phyloP scores from a whole-genome alignment of 2,113 vertebrate species.

The Macrotis lagotis region DNA sequence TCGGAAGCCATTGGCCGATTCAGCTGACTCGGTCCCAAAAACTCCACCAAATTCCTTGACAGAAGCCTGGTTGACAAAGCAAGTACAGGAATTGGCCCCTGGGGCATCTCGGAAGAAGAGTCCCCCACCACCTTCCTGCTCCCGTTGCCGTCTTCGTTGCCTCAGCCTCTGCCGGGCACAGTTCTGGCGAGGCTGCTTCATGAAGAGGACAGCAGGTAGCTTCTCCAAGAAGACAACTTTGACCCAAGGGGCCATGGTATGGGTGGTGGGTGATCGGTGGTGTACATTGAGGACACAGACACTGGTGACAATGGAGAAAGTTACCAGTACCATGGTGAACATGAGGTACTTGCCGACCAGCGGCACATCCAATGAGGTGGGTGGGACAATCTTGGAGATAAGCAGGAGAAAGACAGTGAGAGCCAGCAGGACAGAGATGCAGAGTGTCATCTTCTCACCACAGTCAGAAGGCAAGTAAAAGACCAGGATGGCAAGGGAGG shows the following conservation, averaged over 20 bases:
- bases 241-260: constrained; percentile 98
- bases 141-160: constrained; percentile 85
- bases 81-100: constrained; percentile 86
- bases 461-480: constrained; percentile 97
- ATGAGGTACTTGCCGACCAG: constrained; percentile 97
- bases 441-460: constrained; percentile 97
- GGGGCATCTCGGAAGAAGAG: constrained; percentile 75
- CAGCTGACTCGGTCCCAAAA: constrained; percentile 76
- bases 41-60: constrained; percentile 87
- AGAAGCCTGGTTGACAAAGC: constrained; percentile 89
- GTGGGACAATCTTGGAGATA: constrained; percentile 97
- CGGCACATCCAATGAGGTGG: constrained; percentile 95
- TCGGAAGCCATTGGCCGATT: constrained; percentile 67
- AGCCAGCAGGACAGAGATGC: constrained; percentile 95
- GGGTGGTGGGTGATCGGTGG: constrained; percentile 96
- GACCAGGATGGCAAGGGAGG: constrained; percentile 94
- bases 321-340: constrained; percentile 99
- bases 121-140: constrained; percentile 33
- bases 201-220: constrained; percentile 93
- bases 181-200: constrained; percentile 93
- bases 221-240: constrained; percentile 93
- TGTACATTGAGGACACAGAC: constrained; percentile 97
- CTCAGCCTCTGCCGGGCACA: constrained; percentile 93
- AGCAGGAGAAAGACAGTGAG: constrained; percentile 97
- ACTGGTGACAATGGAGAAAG: constrained; percentile 97